Evolutionary conservation across 2,113 vertebrate species (phyloP).

Genomic region (Oncorhynchus tshawytscha): DNA sequence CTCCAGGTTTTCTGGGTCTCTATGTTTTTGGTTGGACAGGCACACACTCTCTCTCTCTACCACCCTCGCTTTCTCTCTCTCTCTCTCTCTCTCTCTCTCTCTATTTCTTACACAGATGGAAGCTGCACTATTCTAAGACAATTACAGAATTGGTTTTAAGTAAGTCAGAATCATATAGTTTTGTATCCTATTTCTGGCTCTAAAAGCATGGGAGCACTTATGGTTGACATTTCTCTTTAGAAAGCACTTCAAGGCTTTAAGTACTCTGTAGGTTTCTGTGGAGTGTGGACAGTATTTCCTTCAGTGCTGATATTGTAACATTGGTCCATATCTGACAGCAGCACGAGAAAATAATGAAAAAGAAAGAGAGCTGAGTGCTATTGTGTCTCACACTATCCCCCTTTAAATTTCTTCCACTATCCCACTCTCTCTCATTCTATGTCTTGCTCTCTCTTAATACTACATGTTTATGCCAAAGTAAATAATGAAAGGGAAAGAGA

Average conservation of each 20-base stretch:
- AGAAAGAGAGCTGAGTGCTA: too few relatives aligned
- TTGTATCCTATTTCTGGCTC: too few relatives aligned
- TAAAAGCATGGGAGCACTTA: too few relatives aligned
- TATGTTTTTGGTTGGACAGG: constrained; percentile 23
- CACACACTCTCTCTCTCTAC: constrained; percentile 26
- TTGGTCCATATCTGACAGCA: constrained; percentile 29
- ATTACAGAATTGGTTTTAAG: neutral
- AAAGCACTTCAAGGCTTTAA: constrained; percentile 11
- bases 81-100: constrained; percentile 19
- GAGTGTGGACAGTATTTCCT: neutral
- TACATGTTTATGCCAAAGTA: too few relatives aligned
- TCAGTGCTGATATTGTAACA: neutral
- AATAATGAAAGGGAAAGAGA: constrained; percentile 42
- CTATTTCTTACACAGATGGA: constrained; percentile 53
- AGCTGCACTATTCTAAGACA: constrained; percentile 15
- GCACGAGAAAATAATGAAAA: constrained; percentile 9
- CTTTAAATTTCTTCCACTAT: too few relatives aligned
- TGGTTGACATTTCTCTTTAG: too few relatives aligned
- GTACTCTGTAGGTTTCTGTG: constrained; percentile 3
- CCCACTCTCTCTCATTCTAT: too few relatives aligned
- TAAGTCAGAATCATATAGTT: too few relatives aligned
- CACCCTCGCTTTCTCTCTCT: too few relatives aligned
- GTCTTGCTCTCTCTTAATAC: too few relatives aligned
- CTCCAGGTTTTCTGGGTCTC: constrained; percentile 11
- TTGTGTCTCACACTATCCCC: too few relatives aligned